Evolutionary conservation across 2,797 vertebrate species (phyloP), one percentile per base, ranked within the genome.

Genomic region (Hypotaenidia philippensis): DNA sequence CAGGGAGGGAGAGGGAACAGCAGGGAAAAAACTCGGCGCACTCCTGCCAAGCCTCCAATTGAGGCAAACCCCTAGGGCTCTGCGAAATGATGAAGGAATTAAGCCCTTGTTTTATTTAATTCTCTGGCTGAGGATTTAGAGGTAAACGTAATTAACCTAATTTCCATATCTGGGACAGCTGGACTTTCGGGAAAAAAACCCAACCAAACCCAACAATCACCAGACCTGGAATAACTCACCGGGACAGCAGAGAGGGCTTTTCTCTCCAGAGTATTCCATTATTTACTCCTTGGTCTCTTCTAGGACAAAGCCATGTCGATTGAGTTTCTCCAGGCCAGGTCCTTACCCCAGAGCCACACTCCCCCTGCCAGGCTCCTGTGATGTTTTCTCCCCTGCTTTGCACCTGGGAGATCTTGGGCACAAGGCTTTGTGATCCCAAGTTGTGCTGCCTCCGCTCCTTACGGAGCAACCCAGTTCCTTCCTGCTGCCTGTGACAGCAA

Each of bases 91-190:
- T 95, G 96, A 90, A 88, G 87, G 96, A 94, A 97, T 97, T 96
- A 97, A 97, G 96, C 93, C 94, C 80, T 92, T 95, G 93, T 97
- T 97, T 96, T 95, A 96, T 96, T 97, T 96, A 96, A 96, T 97
- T 97, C 96, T 95, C 95, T 75, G 65, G 87, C 89, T 93, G 94
- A 94, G 95, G 96, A 97, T 96, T 97, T 96, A 93, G 95, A 95
- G 95, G 96, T 97, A 97, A 96, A 96, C 32, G 87, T 96, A 96
- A 97, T 96, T 96, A 96, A 97, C 96, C 96, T 96, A 95, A 97
- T 97, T 97, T 96, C 96, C 93, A 77, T 97, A 95, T 95, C 96
- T 97, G 96, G 96, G 91, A 97, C 96, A 97, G 96, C 93, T 96
- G 96, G 96, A 95, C 94, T 91, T 96, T 1, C 59, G 64, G 27